These are phyloP conservation scores for Anastrepha ludens DNA, from an alignment of 1,140 invertebrate genomes.

Conservation along the genomic window DNA sequence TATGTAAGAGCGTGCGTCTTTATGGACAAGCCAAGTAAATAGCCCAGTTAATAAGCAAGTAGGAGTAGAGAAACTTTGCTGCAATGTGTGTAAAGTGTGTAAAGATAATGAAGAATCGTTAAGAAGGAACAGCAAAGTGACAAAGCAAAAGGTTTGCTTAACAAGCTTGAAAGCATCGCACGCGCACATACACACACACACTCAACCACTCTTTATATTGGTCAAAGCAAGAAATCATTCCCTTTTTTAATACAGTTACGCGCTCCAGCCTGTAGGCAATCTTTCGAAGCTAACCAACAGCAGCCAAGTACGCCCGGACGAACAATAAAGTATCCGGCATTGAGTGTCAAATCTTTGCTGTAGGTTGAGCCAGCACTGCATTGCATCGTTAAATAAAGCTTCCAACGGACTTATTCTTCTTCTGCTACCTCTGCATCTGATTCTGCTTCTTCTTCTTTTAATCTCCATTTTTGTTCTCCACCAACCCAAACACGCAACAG, in stretches of 20 bases:
- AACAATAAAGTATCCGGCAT: background rate
- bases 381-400: conserved; percentile 18
- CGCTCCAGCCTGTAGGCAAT: background rate
- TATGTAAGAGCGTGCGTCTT: background rate
- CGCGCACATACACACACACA: background rate
- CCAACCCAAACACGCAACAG: background rate
- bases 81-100: background rate
- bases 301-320: background rate
- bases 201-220: background rate
- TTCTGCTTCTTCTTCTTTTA: background rate
- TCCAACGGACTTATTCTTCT: background rate
- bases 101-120: background rate
- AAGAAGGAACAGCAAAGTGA: background rate
- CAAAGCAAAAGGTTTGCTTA: background rate
- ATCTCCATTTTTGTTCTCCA: conserved; percentile 21
- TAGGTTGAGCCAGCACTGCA: background rate
- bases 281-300: background rate
- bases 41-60: background rate
- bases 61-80: background rate
- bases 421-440: background rate
- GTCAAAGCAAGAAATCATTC: conserved; percentile 32
- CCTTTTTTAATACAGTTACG: background rate
- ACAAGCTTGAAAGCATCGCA: background rate
- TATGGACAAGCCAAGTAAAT: too few species aligned
- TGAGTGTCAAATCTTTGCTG: background rate